Conservation (phyloP, 2,888 invertebrate genomes). For the Cetonia aurata region DNA sequence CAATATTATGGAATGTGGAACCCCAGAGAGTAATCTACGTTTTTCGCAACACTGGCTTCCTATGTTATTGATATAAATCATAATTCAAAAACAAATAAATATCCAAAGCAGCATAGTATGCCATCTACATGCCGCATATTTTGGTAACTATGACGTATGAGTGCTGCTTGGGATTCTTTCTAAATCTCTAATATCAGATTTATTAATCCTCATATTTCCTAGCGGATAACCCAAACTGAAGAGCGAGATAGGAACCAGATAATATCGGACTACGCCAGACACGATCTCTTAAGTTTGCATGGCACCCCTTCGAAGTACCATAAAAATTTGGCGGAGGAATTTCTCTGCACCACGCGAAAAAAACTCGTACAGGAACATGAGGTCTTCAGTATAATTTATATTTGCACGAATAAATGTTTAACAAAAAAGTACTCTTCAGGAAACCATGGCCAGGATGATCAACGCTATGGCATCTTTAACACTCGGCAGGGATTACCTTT, state of each 20-base stretch:
- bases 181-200: conserved; percentile 6
- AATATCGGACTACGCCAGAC: conserved; percentile 63
- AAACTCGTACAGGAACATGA: conserved; percentile 14
- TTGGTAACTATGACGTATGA: no score
- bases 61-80: no score
- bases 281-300: conserved; percentile 66
- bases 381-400: not conserved
- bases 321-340: conserved; percentile 24
- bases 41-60: no score
- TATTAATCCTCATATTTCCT: conserved; percentile 21
- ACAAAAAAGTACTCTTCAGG: conserved; percentile 62
- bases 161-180: no score
- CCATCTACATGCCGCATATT: no score
- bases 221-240: conserved; percentile 66
- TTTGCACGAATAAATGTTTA: conserved; percentile 51
- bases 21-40: no score
- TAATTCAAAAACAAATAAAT: no score
- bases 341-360: not conserved
- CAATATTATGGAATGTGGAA: no score
- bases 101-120: no score
- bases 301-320: conserved; percentile 41
- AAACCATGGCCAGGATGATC: conserved; percentile 72
- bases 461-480: conserved; percentile 75
- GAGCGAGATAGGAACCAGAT: conserved; percentile 62
- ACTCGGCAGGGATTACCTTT: conserved; percentile 70